A percentile compares a stretch with the other conserved stretches of the same genome.
phyloP scores from a whole-genome alignment of 2,113 vertebrate genomes.

The Misgurnus mizolepis region DNA sequence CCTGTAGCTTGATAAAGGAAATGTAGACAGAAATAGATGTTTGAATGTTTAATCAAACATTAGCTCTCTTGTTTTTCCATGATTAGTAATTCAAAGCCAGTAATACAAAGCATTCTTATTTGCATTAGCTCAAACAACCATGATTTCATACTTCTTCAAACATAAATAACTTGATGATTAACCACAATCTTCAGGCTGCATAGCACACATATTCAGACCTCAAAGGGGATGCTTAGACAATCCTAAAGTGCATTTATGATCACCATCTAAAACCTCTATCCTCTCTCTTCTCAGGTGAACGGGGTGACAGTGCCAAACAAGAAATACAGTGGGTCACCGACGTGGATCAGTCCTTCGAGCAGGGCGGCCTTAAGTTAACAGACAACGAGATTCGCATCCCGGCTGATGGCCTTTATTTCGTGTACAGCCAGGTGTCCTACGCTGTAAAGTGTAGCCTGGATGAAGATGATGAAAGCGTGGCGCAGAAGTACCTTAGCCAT shows the following conservation, averaged over 20 bases:
- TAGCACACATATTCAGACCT: too few species aligned
- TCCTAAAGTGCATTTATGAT: background rate
- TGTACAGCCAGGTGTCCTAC: constrained; percentile 76
- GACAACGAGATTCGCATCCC: constrained; percentile 69
- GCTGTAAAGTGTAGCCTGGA: constrained; percentile 51
- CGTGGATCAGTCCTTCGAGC: constrained; percentile 62
- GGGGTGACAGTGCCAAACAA: accelerated
- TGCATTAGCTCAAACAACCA: background rate
- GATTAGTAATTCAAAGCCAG: background rate
- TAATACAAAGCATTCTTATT: background rate
- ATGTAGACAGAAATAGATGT: background rate
- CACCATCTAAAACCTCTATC: background rate
- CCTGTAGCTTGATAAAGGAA: background rate
- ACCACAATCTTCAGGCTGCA: background rate
- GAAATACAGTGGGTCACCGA: constrained; percentile 60
- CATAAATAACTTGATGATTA: background rate
- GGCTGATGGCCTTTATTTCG: constrained; percentile 69
- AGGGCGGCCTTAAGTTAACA: constrained; percentile 61
- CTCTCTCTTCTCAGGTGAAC: background rate
- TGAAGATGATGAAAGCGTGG: accelerated
- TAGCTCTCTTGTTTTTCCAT: background rate
- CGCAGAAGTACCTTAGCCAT: constrained; percentile 62
- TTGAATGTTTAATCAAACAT: background rate
- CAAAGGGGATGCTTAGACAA: background rate
- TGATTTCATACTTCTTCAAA: background rate